Evolutionary conservation across 1,140 invertebrate genomes (phyloP), one percentile per base, ranked within the genome.

Genomic region (Pemphigus obesinymphae): DNA sequence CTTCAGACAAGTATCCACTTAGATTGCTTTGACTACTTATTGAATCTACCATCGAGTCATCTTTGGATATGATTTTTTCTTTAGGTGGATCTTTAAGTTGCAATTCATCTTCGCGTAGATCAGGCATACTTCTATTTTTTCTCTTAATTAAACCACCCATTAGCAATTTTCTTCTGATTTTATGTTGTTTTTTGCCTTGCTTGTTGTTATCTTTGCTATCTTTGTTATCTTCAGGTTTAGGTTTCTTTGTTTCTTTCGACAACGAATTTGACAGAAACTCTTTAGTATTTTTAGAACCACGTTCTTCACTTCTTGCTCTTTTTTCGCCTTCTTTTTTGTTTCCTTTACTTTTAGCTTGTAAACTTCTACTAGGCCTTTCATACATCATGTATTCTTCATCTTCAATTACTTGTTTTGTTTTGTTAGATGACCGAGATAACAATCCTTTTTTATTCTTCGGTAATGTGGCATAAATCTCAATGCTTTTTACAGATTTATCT

Each of bases 41-140:
- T n/a, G 92, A 86, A 1, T 92, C 92, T 1, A 94, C 89, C 76
- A 87, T 90, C 29, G 91, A 92, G 87, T 95, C 93, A 87, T 94
- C 93, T 29, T 93, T 90, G 0, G 92, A 91, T n/a, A 83, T 61
- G 4, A 58, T 70, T 83, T 82, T 83, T 31, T 82, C 76, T 34
- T 58, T 63, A 8, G 82, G 50, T 10, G 61, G 58, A 29, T 84
- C 84, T 82, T 85, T 85, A 20, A 83, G 50, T 6, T 76, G 83
- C 68, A 83, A 78, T 13, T 87, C 88, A 83, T 90, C 90, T 82
- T 92, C 91, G 2, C 95, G 91, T 23, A 97, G 88, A 89, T 97
- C 95, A 1, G 95, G 95, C 93, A 97, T 94, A 82, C 94, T 96
- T 83, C 94, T 88, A 86, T 97, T 97, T 87, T 96, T 97, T 43